Percentiles rank a stretch among this genome's conserved stretches.
These are phyloP conservation scores for Meandrina meandrites DNA, from an alignment of 92 coral and sea anemone genomes.

Conservation along the genomic window DNA sequence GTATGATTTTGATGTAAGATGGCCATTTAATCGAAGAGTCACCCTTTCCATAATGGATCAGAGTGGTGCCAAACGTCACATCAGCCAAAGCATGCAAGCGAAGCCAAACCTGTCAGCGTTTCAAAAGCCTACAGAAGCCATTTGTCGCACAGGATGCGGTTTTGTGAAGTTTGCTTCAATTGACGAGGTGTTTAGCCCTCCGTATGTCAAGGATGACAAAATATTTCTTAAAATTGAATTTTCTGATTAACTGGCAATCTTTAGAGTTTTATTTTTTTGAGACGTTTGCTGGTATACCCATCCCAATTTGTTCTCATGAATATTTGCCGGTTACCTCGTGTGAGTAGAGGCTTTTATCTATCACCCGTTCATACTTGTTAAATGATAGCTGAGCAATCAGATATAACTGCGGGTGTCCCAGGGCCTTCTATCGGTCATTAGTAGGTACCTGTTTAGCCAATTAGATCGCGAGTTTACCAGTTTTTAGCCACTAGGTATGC, in stretches of 20 bases:
- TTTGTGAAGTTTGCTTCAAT: slow-evolving; percentile 3
- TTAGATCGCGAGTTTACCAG: no score
- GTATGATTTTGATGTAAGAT: not conserved
- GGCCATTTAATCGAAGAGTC: slow-evolving; percentile 11
- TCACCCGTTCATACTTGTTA: no score
- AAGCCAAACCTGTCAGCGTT: not conserved
- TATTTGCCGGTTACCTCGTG: no score
- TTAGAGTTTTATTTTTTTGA: not conserved
- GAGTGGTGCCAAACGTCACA: slow-evolving; percentile 15
- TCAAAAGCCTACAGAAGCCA: not conserved
- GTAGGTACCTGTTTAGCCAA: no score
- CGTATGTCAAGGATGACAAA: slow-evolving; percentile 4
- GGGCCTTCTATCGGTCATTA: no score
- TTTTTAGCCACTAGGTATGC: no score
- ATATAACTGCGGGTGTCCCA: no score
- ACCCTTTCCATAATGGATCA: slow-evolving; percentile 12
- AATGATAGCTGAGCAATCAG: no score
- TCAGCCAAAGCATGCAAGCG: slow-evolving; percentile 2
- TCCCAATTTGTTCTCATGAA: no score
- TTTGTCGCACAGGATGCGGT: slow-evolving; percentile 4
- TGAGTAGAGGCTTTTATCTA: no score
- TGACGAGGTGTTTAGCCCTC: not conserved
- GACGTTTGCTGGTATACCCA: no score
- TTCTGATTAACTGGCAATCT: not conserved
- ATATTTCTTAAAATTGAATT: slow-evolving; percentile 11